phyloP scores from a whole-genome alignment of 2,113 vertebrate genomes.

The Hirundichthys speculiger region DNA sequence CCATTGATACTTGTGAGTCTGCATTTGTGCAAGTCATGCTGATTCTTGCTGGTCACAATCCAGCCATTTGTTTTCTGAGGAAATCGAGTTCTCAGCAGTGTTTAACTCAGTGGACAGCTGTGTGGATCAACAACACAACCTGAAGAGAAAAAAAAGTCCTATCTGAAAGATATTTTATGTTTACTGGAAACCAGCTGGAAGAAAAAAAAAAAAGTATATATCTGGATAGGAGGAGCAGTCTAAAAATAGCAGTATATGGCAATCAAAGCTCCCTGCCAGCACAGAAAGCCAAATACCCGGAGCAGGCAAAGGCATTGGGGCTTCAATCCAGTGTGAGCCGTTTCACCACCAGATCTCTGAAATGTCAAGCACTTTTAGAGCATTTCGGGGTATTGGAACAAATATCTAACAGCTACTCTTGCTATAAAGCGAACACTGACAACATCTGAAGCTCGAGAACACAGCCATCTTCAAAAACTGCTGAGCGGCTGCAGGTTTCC shows the following conservation, averaged over 20 bases:
- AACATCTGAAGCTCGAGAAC: no score
- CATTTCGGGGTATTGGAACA: no score
- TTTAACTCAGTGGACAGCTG: slow-evolving; percentile 26
- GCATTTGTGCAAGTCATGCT: slow-evolving; percentile 73
- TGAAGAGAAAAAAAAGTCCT: slow-evolving; percentile 6
- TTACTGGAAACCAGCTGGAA: slow-evolving; percentile 5
- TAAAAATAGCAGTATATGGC: slow-evolving; percentile 44
- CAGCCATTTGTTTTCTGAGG: slow-evolving; percentile 60
- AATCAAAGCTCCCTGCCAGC: slow-evolving; percentile 12
- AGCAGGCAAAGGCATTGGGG: slow-evolving; percentile 1
- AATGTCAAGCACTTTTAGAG: no score
- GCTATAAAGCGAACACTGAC: no score
- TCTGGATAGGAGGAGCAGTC: slow-evolving; percentile 5
- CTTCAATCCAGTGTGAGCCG: neutral
- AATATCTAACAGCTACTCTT: no score
- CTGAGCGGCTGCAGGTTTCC: no score
- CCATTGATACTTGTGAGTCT: slow-evolving; percentile 60
- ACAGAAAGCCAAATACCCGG: slow-evolving; percentile 23
- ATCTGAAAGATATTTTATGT: slow-evolving; percentile 11
- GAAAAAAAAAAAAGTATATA: neutral
- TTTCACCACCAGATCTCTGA: neutral
- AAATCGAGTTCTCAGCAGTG: slow-evolving; percentile 47
- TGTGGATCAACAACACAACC: slow-evolving; percentile 2
- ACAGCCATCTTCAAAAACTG: no score
- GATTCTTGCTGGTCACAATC: slow-evolving; percentile 56